phyloP scores from a whole-genome alignment of 2,113 vertebrate species.

The Boulengeromyrus knoepffleri region DNA sequence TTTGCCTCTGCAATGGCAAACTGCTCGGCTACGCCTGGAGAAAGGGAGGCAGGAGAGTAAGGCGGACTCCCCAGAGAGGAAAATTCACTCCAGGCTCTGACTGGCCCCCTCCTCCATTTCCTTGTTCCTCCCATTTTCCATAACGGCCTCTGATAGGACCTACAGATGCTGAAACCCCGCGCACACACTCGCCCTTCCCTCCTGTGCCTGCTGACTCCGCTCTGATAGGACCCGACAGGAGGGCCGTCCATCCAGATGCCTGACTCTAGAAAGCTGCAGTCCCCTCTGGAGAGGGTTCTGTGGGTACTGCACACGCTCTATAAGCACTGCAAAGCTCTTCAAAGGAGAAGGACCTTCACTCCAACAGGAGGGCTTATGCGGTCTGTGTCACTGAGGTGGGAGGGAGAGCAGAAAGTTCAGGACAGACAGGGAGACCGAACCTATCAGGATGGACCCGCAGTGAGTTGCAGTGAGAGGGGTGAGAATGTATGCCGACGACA shows the following conservation, averaged over 20 bases:
- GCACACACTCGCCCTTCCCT: not conserved
- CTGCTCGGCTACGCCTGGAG: slow-evolving; percentile 81
- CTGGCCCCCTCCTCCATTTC: not conserved
- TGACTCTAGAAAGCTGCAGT: not conserved
- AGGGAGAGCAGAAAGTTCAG: not conserved
- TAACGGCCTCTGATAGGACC: not conserved
- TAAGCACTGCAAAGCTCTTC: not conserved
- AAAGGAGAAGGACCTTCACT: not conserved
- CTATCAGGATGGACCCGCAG: not conserved
- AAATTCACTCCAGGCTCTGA: not conserved
- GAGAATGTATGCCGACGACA: slow-evolving; percentile 33
- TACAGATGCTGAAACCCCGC: not conserved
- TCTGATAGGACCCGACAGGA: not conserved
- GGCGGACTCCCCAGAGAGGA: not conserved
- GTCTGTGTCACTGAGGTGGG: not conserved
- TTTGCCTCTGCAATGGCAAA: slow-evolving; percentile 96
- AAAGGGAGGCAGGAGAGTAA: slow-evolving; percentile 16
- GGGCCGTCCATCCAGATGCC: not conserved
- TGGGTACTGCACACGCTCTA: not conserved
- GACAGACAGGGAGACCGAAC: not conserved
- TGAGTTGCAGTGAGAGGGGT: not conserved
- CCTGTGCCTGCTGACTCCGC: not conserved
- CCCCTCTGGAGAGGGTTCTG: not conserved
- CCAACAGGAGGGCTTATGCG: not conserved
- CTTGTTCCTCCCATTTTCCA: not conserved